Conservation (phyloP, 2,888 invertebrate species). For the Ormyrus pomaceus region DNA sequence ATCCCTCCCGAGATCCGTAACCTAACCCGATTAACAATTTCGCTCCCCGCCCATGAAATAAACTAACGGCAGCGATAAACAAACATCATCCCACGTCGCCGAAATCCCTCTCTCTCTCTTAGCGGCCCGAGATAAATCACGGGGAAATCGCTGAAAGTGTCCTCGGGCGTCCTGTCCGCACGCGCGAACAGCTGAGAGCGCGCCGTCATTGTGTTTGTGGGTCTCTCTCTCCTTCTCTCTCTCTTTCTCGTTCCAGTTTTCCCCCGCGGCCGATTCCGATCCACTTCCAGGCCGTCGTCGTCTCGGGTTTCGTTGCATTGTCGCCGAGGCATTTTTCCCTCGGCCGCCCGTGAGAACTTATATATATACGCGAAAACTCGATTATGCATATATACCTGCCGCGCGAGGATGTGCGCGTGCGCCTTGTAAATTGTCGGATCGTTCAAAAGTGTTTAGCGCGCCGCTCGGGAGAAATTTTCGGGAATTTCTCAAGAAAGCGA, state of each 20-base stretch:
- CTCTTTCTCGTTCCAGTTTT: constrained; percentile 41
- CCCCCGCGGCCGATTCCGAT: constrained; percentile 45
- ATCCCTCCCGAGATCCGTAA: no score
- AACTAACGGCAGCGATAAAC: no score
- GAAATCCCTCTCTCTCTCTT: background rate
- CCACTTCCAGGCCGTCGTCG: constrained; percentile 11
- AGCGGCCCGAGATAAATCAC: constrained; percentile 34
- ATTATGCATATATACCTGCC: constrained; percentile 6
- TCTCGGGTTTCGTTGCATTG: constrained; percentile 7
- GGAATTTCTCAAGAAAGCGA: no score
- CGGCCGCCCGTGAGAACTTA: constrained; percentile 25
- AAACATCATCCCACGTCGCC: background rate
- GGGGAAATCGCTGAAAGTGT: constrained; percentile 41
- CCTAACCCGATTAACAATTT: no score
- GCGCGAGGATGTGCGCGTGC: background rate
- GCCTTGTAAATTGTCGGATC: no score
- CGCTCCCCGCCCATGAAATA: no score
- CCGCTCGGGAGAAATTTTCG: no score
- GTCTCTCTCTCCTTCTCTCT: constrained; percentile 17
- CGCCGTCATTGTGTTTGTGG: constrained; percentile 50
- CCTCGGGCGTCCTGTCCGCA: constrained; percentile 15
- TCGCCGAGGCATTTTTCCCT: constrained; percentile 4
- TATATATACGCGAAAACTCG: constrained; percentile 11
- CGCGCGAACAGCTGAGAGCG: constrained; percentile 38
- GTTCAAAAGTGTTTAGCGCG: no score